A percentile compares a stretch with the other conserved stretches of the same genome.
Conservation (phyloP, 2,113 vertebrate genomes). For the Cyphotilapia sp. region DNA sequence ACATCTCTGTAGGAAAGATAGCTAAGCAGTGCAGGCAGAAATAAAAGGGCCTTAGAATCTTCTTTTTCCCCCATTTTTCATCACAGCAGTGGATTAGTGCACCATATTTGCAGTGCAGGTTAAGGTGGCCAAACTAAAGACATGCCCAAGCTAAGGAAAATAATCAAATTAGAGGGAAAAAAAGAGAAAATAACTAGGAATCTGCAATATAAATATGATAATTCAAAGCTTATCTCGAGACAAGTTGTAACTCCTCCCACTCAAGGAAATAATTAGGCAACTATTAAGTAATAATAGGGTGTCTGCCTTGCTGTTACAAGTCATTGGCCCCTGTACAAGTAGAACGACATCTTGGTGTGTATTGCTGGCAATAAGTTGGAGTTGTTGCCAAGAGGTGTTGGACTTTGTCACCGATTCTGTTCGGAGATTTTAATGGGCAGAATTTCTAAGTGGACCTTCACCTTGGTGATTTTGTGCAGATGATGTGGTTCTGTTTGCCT, state of each 20-base stretch:
- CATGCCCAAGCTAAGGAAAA: not conserved
- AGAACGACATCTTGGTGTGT: not conserved
- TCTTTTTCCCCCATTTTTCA: not conserved
- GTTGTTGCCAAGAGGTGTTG: not conserved
- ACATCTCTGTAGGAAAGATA: not conserved
- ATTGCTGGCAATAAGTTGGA: not conserved
- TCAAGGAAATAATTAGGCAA: not conserved
- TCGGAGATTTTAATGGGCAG: not conserved
- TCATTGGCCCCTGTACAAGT: rapidly evolving
- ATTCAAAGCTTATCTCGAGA: not conserved
- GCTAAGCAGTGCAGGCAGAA: not conserved
- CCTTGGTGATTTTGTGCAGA: not conserved
- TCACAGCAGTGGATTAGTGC: not conserved
- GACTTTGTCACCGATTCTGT: not conserved
- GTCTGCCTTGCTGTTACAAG: not conserved
- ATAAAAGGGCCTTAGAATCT: not conserved
- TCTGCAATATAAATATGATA: not conserved
- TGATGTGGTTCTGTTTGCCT: rapidly evolving
- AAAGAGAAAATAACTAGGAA: not conserved
- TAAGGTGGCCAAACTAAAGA: not conserved
- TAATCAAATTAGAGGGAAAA: rapidly evolving
- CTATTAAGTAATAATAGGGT: not conserved
- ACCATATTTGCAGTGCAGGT: not conserved
- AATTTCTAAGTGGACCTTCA: not conserved
- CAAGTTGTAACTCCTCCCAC: not conserved